Percentiles rank a stretch among this genome's conserved stretches.
Conservation (phyloP, 2,113 vertebrate species). For the Oenanthe oenanthe region DNA sequence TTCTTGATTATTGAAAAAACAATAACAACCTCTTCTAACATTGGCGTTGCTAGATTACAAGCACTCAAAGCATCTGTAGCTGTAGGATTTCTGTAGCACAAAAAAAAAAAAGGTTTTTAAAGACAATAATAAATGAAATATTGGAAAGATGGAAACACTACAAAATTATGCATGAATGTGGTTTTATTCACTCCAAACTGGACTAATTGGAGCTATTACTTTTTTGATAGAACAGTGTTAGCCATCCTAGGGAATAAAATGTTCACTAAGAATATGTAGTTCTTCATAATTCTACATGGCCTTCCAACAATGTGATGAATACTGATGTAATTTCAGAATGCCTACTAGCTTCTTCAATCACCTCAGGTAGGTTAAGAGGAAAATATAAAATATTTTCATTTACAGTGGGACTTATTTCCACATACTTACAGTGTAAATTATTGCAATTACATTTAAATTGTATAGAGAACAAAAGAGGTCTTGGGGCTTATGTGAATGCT, state of each 20-base stretch:
- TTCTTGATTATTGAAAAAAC: neutral
- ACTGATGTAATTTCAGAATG: neutral
- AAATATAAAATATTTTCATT: neutral
- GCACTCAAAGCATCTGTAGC: neutral
- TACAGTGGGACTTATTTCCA: neutral
- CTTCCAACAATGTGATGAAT: neutral
- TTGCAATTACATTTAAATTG: neutral
- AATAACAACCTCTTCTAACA: accelerated
- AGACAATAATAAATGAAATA: neutral
- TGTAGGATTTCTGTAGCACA: neutral
- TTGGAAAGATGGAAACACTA: neutral
- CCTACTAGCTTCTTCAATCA: neutral
- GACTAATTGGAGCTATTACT: neutral
- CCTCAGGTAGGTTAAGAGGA: neutral
- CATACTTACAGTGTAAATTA: neutral
- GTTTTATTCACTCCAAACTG: neutral
- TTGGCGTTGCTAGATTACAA: neutral
- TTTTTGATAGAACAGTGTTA: neutral
- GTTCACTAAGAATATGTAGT: neutral
- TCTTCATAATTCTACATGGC: neutral
- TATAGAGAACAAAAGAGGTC: neutral
- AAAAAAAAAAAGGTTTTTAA: neutral
- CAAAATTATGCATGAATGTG: neutral
- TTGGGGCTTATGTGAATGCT: neutral
- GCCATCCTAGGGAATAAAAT: neutral